Percentiles rank a stretch among this genome's conserved stretches.
These are phyloP conservation scores for Ptychoptera albimana DNA, from an alignment of 2,888 invertebrate genomes.

Conservation along the genomic window DNA sequence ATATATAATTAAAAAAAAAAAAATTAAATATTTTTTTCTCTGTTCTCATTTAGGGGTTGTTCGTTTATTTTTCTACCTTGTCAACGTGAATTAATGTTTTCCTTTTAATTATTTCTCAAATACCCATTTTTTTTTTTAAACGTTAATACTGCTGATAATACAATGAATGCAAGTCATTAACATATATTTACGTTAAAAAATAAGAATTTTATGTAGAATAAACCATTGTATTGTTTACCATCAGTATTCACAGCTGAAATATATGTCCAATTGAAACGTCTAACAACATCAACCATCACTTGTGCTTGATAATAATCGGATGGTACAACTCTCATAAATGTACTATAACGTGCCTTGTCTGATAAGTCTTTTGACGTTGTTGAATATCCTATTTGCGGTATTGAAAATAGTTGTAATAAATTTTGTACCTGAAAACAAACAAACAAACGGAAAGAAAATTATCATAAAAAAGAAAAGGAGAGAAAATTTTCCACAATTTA, in stretches of 20 bases:
- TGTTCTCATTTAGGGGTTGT: no score
- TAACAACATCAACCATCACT: conserved; percentile 50
- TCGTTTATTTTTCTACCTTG: no score
- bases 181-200: neutral
- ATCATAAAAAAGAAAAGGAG: neutral
- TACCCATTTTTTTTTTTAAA: no score
- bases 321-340: conserved; percentile 63
- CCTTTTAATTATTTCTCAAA: no score
- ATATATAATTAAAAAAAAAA: no score
- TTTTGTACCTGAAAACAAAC: conserved; percentile 38
- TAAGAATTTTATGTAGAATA: neutral
- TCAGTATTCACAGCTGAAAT: conserved; percentile 60
- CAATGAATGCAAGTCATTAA: neutral
- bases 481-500: neutral
- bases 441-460: neutral
- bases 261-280: conserved; percentile 60
- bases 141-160: no score
- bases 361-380: conserved; percentile 61
- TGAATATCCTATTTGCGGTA: conserved; percentile 58
- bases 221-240: conserved; percentile 32
- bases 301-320: conserved; percentile 63
- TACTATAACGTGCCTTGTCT: conserved; percentile 56
- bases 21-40: no score
- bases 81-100: no score
- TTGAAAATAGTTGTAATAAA: conserved; percentile 49